Conservation (phyloP, 2,888 invertebrate species). For the Folsomia candida region DNA sequence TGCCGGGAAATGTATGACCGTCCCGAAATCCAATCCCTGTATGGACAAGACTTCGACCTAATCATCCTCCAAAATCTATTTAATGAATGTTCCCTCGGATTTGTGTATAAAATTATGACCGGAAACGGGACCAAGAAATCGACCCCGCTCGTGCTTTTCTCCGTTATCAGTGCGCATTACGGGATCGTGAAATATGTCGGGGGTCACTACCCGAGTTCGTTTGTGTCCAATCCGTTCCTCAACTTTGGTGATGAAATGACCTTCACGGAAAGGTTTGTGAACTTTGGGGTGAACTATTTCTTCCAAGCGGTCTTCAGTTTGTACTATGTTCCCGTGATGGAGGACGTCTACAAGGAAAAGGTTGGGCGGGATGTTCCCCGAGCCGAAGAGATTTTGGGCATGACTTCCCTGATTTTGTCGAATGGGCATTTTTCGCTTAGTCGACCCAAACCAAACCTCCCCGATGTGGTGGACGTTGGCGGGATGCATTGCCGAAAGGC, state of each 20-base stretch:
- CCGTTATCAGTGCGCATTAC: slow-evolving; percentile 35
- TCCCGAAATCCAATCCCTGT: slow-evolving; percentile 22
- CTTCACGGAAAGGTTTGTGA: slow-evolving; percentile 50
- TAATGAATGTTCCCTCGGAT: slow-evolving; percentile 51
- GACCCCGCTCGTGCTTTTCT: slow-evolving; percentile 52
- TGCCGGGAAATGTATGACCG: slow-evolving; percentile 35
- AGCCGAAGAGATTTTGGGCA: slow-evolving; percentile 45
- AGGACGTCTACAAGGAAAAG: slow-evolving; percentile 26
- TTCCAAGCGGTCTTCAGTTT: slow-evolving; percentile 53
- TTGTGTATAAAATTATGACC: slow-evolving; percentile 35
- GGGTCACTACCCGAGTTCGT: slow-evolving; percentile 50
- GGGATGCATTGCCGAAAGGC: slow-evolving; percentile 51
- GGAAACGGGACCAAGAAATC: neutral
- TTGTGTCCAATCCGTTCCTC: slow-evolving; percentile 52
- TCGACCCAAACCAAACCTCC: too few species aligned
- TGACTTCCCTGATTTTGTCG: slow-evolving; percentile 39
- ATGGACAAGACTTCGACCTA: slow-evolving; percentile 49
- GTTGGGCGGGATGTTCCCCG: slow-evolving; percentile 23
- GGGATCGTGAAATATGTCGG: slow-evolving; percentile 22
- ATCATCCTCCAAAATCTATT: slow-evolving; percentile 51
- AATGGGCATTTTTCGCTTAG: slow-evolving; percentile 50
- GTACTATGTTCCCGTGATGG: slow-evolving; percentile 51
- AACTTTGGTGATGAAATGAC: slow-evolving; percentile 49
- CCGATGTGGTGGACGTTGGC: slow-evolving; percentile 50
- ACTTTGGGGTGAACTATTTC: slow-evolving; percentile 52